Percentiles rank a stretch among this genome's conserved stretches.
Conservation (phyloP, 2,797 vertebrate species). For the Siniperca obscura region DNA sequence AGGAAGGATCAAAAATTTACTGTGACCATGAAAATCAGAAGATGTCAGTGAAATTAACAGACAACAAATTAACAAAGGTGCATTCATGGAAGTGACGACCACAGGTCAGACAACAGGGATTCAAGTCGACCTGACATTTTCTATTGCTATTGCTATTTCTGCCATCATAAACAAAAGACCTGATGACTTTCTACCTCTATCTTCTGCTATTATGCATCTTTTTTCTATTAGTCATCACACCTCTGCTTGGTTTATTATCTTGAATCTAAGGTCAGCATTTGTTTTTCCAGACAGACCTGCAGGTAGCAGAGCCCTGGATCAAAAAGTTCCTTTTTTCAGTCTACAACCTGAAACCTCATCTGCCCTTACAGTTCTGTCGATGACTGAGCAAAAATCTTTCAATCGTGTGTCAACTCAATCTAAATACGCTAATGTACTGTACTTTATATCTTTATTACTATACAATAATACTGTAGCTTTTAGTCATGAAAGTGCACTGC, state of each 20-base stretch:
- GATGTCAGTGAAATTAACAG: not conserved
- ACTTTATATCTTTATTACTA: conserved; percentile 29
- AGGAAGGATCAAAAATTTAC: not conserved
- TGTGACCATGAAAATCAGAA: not conserved
- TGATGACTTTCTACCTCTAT: conserved; percentile 40
- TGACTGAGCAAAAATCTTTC: not conserved
- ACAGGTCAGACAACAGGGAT: not conserved
- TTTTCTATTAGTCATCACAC: not conserved
- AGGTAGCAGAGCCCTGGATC: too few relatives aligned
- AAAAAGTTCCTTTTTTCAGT: not conserved
- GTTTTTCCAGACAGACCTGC: not conserved
- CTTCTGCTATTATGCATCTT: not conserved
- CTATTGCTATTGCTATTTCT: not conserved
- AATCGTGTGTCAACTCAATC: not conserved
- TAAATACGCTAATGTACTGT: not conserved
- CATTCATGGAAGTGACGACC: not conserved
- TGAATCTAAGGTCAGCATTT: not conserved
- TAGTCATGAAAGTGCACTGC: not conserved
- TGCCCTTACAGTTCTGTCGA: conserved; percentile 11
- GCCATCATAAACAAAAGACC: not conserved
- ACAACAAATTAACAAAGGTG: not conserved
- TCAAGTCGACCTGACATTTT: not conserved
- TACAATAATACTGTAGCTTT: conserved; percentile 24
- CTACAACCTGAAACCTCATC: not conserved
- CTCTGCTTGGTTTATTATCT: not conserved